Evolutionary conservation across 2,797 vertebrate species (phyloP), one percentile per base, ranked within the genome.

Genomic region (Bovichtus variegatus): DNA sequence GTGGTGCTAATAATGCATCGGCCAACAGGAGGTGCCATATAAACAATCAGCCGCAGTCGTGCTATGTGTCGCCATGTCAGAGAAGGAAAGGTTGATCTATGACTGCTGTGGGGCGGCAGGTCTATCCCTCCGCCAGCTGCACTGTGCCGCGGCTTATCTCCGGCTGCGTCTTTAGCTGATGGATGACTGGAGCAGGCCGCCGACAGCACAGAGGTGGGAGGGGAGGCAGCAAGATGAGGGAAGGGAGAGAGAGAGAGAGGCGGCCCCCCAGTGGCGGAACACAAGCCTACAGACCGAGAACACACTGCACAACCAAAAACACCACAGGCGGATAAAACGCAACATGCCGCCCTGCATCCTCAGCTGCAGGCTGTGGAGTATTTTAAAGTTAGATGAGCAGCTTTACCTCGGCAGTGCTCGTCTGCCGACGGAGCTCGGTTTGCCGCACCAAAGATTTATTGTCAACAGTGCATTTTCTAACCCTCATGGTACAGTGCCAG

Each of bases 11-110:
- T 86, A 86, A 86, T 71, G 57, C 54, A 40, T 75, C 12, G 78
- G 82, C 92, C 91, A 88, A 93, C 90, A 91, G 92, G 91, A 91
- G 90, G 93, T 87, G 92, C 92, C 89, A 89, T 76, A 79, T 81
- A 86, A 90, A 91, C 84, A 83, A 90, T 81, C 60, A 73, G 65
- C 55, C 59, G 82, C 46, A 40, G 78, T 71, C 5, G 18, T 16
- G 79, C 83, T 76, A 82, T 23, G 80, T 76, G 82, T 81, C 69
- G 21, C 67, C 80, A 31, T 86, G 84, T 89, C 89, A 71, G 81
- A 77, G 71, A 72, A 80, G 19, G 29, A 55, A 73, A 66, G 72
- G 82, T 85, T 93, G 93, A 94, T 92, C 87, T 91, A 92, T 87
- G 88, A 85, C 88, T 74, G 87, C 82, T 84, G 79, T 70, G 80